These are phyloP conservation scores for Macquaria ambigua DNA, from an alignment of 2,113 vertebrate species.

Conservation along the genomic window DNA sequence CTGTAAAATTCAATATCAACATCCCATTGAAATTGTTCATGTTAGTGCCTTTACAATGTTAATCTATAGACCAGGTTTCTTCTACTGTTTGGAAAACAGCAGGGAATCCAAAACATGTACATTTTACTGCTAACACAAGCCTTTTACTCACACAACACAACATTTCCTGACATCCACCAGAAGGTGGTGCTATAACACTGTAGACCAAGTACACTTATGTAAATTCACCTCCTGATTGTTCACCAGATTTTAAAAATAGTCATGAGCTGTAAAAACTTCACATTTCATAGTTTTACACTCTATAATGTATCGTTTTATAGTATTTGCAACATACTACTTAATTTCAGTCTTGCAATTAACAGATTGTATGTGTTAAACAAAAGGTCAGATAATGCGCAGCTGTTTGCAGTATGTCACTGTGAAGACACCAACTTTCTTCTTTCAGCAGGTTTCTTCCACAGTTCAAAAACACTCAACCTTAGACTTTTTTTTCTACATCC, in stretches of 20 bases:
- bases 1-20: background rate
- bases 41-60: background rate
- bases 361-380: background rate
- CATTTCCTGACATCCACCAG: conserved; percentile 24
- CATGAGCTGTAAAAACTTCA: background rate
- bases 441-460: background rate
- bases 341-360: background rate
- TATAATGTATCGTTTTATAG: background rate
- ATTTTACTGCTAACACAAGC: background rate
- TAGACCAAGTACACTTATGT: background rate
- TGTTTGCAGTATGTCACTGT: background rate
- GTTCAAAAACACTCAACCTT: background rate
- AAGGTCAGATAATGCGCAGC: background rate
- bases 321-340: background rate
- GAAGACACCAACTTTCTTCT: background rate
- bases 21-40: background rate
- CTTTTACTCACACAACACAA: background rate
- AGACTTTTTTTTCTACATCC: background rate
- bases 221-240: background rate
- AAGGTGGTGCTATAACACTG: conserved; percentile 41
- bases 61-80: background rate
- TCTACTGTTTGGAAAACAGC: background rate
- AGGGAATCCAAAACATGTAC: background rate
- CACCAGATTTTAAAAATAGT: background rate
- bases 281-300: background rate